These are phyloP conservation scores for Notothenia rossii DNA, from an alignment of 2,113 vertebrate species.

Conservation along the genomic window DNA sequence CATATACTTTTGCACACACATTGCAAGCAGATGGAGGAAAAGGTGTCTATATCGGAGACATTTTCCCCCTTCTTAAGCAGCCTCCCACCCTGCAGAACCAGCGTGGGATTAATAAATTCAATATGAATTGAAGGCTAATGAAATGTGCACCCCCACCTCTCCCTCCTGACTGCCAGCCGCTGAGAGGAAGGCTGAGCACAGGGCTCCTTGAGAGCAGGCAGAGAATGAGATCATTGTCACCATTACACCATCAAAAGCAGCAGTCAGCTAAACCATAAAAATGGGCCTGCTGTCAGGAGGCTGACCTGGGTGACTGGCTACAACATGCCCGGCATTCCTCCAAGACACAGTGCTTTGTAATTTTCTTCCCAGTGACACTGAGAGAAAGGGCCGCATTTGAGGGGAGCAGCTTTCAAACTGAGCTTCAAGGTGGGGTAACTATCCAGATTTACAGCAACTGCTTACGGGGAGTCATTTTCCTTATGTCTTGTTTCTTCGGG, in stretches of 20 bases:
- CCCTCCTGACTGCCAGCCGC: conserved; percentile 61
- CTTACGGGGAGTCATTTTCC: neutral
- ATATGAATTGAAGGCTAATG: conserved; percentile 83
- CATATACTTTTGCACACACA: conserved; percentile 67
- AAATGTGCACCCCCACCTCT: conserved; percentile 70
- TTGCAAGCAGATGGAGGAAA: conserved; percentile 82
- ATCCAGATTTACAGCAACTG: conserved; percentile 9
- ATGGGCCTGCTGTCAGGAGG: conserved; percentile 61
- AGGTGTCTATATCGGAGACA: conserved; percentile 73
- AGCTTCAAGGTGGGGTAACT: conserved; percentile 6
- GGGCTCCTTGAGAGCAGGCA: conserved; percentile 57
- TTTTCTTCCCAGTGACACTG: conserved; percentile 57
- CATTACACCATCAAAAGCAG: conserved; percentile 76
- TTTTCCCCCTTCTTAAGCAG: conserved; percentile 57
- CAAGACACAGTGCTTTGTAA: conserved; percentile 71
- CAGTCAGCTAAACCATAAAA: conserved; percentile 71
- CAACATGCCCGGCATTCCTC: conserved; percentile 74
- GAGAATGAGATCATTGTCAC: conserved; percentile 80
- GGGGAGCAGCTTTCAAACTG: conserved; percentile 2
- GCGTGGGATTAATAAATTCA: conserved; percentile 85
- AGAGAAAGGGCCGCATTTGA: conserved; percentile 23
- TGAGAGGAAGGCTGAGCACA: conserved; percentile 59
- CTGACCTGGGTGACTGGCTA: conserved; percentile 72
- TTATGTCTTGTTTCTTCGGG: neutral
- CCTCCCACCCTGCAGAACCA: conserved; percentile 73